Percentiles rank a stretch among this genome's conserved stretches.
Conservation (phyloP, 2,888 invertebrate species). For the Rhyacophila evoluta region DNA sequence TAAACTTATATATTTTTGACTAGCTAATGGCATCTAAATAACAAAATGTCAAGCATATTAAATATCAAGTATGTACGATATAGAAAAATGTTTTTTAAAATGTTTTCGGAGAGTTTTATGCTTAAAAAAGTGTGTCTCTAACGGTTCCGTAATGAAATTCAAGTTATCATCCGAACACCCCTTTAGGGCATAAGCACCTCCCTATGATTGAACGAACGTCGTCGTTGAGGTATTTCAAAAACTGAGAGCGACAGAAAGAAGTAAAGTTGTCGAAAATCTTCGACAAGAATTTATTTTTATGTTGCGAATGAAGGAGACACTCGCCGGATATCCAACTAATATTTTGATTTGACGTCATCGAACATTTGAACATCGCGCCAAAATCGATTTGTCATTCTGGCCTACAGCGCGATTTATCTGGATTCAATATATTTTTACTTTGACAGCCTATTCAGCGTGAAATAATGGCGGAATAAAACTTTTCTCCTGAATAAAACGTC, state of each 20-base stretch:
- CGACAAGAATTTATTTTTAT: background rate
- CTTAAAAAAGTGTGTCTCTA: background rate
- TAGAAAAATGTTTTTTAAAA: background rate
- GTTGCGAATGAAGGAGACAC: background rate
- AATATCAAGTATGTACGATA: background rate
- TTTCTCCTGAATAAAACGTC: constrained; percentile 3
- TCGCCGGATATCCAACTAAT: constrained; percentile 14
- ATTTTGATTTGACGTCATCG: constrained; percentile 19
- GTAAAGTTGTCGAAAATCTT: constrained; percentile 35
- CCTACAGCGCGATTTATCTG: constrained; percentile 19
- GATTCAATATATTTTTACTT: constrained; percentile 24
- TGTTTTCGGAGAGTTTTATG: background rate
- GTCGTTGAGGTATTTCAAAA: constrained; percentile 44
- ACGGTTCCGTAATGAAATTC: constrained; percentile 44
- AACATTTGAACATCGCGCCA: background rate
- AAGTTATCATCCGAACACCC: constrained; percentile 42
- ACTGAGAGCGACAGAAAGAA: constrained; percentile 41
- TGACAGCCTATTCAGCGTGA: constrained; percentile 19
- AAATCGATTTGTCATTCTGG: constrained; percentile 17
- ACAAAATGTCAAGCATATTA: background rate
- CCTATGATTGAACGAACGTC: constrained; percentile 50
- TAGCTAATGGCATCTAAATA: too few species aligned
- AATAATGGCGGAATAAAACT: constrained; percentile 22
- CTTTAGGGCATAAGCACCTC: constrained; percentile 4
- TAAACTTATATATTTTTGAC: too few species aligned